Evolutionary conservation across 2,888 invertebrate genomes (phyloP).

Genomic region (Agrotis clavis): DNA sequence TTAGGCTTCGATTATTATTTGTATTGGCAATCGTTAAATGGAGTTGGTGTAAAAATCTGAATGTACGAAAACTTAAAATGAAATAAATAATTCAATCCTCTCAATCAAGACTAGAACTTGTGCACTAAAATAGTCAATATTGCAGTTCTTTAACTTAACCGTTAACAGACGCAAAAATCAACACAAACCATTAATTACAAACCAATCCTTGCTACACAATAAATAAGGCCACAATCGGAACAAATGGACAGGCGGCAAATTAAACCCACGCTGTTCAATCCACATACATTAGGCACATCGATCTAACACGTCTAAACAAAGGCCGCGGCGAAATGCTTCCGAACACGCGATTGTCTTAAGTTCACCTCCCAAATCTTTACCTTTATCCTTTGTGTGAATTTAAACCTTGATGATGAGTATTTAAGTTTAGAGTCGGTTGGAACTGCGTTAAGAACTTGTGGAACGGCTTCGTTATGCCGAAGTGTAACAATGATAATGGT

Average conservation of each 20-base stretch:
- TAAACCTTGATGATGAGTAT: slow-evolving; percentile 51
- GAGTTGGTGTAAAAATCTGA: not conserved
- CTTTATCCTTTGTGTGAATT: slow-evolving; percentile 28
- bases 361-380: slow-evolving; percentile 68
- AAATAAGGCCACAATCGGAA: slow-evolving; percentile 89
- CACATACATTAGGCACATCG: slow-evolving; percentile 89
- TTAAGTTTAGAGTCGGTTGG: slow-evolving; percentile 55
- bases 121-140: too few relatives aligned
- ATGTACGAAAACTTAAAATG: not conserved
- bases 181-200: slow-evolving; percentile 68
- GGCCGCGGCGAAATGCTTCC: slow-evolving; percentile 82
- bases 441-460: slow-evolving; percentile 46
- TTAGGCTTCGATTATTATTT: not conserved
- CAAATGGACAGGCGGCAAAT: slow-evolving; percentile 90
- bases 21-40: too few relatives aligned
- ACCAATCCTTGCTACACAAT: slow-evolving; percentile 83
- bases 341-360: slow-evolving; percentile 88
- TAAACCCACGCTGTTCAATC: slow-evolving; percentile 87
- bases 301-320: slow-evolving; percentile 89
- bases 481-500: slow-evolving; percentile 40
- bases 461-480: slow-evolving; percentile 50
- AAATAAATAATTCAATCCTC: not conserved
- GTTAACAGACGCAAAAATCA: slow-evolving; percentile 45
- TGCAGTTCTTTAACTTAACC: not conserved
- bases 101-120: too few relatives aligned